phyloP scores from a whole-genome alignment of 2,113 vertebrate genomes.

The Tiliqua scincoides region DNA sequence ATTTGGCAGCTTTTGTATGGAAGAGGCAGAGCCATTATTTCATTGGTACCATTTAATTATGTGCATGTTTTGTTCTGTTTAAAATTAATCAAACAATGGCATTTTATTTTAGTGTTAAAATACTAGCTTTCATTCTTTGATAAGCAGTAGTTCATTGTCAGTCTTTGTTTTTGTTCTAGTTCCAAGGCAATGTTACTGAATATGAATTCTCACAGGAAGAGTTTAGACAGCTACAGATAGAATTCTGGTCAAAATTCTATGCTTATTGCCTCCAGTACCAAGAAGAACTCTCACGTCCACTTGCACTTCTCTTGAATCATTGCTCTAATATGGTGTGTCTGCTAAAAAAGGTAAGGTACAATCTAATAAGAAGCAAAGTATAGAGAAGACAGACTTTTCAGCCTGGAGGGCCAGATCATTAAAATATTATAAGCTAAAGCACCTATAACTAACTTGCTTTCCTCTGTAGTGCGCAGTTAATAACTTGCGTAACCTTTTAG shows the following conservation, averaged over 20 bases:
- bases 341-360: constrained; percentile 86
- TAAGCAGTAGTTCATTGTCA: neutral
- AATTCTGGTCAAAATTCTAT: constrained; percentile 96
- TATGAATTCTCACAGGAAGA: constrained; percentile 93
- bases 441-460: neutral
- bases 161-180: constrained; percentile 64
- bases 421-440: neutral
- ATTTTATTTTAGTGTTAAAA: neutral
- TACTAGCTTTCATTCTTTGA: neutral
- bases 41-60: neutral
- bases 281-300: constrained; percentile 85
- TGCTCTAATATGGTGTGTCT: constrained; percentile 88
- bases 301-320: constrained; percentile 85
- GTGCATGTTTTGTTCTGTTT: neutral
- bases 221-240: constrained; percentile 91
- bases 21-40: neutral
- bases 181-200: constrained; percentile 90
- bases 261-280: constrained; percentile 96
- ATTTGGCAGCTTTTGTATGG: neutral
- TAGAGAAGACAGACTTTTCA: neutral
- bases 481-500: too few relatives aligned
- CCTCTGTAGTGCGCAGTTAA: too few relatives aligned
- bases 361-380: neutral
- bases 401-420: accelerated
- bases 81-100: neutral